Evolutionary conservation across 1,140 invertebrate species (phyloP), one percentile per base, ranked within the genome.

Genomic region (Homalodisca vitripennis): DNA sequence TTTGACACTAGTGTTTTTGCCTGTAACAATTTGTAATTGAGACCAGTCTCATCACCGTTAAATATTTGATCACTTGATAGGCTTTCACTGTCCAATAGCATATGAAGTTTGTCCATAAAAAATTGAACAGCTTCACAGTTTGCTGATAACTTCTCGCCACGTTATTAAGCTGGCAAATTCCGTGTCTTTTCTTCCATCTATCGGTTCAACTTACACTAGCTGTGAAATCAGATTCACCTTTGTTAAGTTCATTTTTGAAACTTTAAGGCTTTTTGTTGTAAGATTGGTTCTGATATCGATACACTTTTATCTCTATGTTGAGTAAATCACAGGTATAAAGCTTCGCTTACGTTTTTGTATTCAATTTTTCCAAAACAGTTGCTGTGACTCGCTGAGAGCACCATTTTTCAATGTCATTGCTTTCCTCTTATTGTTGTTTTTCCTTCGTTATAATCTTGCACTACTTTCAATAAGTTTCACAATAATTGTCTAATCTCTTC

Each of bases 1-100:
- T 68, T 74, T 22, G 71, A 51, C 1, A 72, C 71, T 17, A 78
- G 67, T 17, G 73, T 76, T 71, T 71, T 75, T 13, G 31, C 66
- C 13, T 75, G 75, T 14, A 78, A 27, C 48, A 71, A 57, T 70
- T 75, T 77, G 60, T 67, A 79, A 72, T 75, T 74, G 1, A 80
- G 62, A 1, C 68, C 75, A 12, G 75, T 77, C 53, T 78, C 77
- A 60, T 79, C 75, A 68, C 70, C 67, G 70, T 77, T 79, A 63
- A 76, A 79, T 66, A 78, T 71, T 70, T 78, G 72, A 62, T 75
- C 48, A n/a, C 66, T 57, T 12, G 41, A 46, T 29, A 71, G 57
- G 22, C 69, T 34, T 68, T 71, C 41, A 47, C 51, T n/a, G 14
- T 72, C 48, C 24, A n/a, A n/a, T 62, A 62, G 26, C 57, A 32